These are phyloP conservation scores for Malurus alboscapulatus DNA, from an alignment of 2,113 vertebrate species.

Conservation along the genomic window DNA sequence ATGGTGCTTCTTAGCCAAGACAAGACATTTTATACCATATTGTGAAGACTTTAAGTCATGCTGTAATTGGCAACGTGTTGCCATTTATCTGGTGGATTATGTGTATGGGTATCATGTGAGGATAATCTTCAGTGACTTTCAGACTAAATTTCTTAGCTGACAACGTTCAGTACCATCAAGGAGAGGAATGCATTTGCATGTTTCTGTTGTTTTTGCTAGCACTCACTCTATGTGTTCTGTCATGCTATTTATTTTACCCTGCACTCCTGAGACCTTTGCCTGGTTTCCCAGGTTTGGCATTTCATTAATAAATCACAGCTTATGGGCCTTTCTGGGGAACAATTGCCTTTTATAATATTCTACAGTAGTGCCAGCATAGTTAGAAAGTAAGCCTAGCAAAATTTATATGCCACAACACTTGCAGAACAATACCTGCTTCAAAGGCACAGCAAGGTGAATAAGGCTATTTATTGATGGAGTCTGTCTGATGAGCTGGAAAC, in stretches of 20 bases:
- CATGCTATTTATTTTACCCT: slow-evolving; percentile 24
- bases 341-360: slow-evolving; percentile 24
- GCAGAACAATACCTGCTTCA: slow-evolving; percentile 45
- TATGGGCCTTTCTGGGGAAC: slow-evolving; percentile 8
- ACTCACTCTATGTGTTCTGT: background rate
- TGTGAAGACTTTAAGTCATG: background rate
- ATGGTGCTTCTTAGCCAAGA: background rate
- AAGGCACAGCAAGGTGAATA: slow-evolving; percentile 53
- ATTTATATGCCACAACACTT: slow-evolving; percentile 20
- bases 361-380: background rate
- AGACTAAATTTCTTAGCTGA: background rate
- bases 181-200: background rate
- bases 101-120: background rate
- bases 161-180: background rate
- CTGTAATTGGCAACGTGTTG: slow-evolving; percentile 15
- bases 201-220: slow-evolving; percentile 18
- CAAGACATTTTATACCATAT: background rate
- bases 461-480: slow-evolving; percentile 38
- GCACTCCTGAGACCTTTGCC: slow-evolving; percentile 7
- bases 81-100: background rate
- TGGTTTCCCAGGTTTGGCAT: background rate
- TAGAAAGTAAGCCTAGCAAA: background rate
- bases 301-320: slow-evolving; percentile 37
- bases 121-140: background rate
- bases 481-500: slow-evolving; percentile 44